These are phyloP conservation scores for Etheostoma perlongum DNA, from an alignment of 2,797 vertebrate genomes.

Conservation along the genomic window DNA sequence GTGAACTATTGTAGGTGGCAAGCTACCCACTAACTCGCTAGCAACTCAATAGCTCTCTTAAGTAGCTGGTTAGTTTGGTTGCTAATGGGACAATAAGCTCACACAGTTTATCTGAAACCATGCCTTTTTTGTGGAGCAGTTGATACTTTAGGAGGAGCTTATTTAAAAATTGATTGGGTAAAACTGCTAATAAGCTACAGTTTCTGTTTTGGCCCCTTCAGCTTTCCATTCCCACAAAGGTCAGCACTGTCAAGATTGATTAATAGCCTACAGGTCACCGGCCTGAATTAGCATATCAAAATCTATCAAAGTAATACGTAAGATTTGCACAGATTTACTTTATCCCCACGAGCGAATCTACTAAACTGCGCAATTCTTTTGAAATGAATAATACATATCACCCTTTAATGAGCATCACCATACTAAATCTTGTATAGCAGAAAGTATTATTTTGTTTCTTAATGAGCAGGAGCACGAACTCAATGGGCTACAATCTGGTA, in stretches of 20 bases:
- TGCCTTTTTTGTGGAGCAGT: not conserved
- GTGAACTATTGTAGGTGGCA: too few species aligned
- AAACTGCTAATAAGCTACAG: not conserved
- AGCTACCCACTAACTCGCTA: too few species aligned
- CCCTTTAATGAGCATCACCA: conserved; percentile 2
- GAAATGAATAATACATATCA: not conserved
- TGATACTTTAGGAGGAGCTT: not conserved
- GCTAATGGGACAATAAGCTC: not conserved
- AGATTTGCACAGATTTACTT: not conserved
- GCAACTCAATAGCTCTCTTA: too few species aligned
- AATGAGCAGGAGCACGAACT: conserved; percentile 1
- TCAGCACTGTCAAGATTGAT: not conserved
- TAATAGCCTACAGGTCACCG: not conserved
- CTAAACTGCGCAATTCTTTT: not conserved
- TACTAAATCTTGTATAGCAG: not conserved
- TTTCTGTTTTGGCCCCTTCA: not conserved
- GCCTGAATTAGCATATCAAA: not conserved
- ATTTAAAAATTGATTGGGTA: conserved; percentile 1
- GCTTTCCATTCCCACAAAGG: not conserved
- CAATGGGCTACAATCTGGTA: not conserved
- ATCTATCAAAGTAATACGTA: not conserved
- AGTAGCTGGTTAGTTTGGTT: too few species aligned
- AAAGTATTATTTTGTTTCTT: not conserved
- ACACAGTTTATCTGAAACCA: not conserved
- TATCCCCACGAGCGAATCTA: not conserved